Evolutionary conservation across 1,140 invertebrate genomes (phyloP).

Genomic region (Melanaphis sacchari): DNA sequence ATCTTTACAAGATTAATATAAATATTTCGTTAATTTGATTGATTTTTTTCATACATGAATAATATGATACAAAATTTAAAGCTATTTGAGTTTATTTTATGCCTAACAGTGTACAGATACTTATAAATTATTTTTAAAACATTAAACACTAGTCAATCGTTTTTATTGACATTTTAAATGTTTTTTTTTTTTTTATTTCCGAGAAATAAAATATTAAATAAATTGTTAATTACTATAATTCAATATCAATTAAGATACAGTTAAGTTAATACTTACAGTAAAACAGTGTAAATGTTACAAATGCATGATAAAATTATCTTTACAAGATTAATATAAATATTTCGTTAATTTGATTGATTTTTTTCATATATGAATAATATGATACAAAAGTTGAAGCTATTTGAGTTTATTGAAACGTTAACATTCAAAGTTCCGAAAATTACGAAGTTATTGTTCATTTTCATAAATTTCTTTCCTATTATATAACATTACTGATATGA

Average conservation of each 20-base stretch:
- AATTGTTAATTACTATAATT: neutral
- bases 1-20: neutral
- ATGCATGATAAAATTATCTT: neutral
- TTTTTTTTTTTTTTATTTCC: neutral
- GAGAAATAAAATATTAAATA: neutral
- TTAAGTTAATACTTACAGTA: neutral
- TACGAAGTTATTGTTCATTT: neutral
- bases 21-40: neutral
- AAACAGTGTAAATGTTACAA: too few species aligned
- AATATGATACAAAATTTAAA: neutral
- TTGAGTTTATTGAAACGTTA: too few species aligned
- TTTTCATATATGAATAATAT: neutral
- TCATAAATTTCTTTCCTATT: neutral
- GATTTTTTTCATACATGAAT: too few species aligned
- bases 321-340: neutral
- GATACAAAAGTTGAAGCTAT: neutral
- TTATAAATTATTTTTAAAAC: neutral
- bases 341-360: neutral
- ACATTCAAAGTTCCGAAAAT: neutral
- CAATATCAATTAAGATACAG: neutral
- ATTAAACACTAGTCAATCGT: neutral
- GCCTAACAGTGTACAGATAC: neutral
- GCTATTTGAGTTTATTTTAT: too few species aligned
- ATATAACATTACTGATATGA: neutral
- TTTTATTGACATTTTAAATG: neutral